Conservation (phyloP, 1,140 invertebrate genomes). For the Drosophila nigrodunni region DNA sequence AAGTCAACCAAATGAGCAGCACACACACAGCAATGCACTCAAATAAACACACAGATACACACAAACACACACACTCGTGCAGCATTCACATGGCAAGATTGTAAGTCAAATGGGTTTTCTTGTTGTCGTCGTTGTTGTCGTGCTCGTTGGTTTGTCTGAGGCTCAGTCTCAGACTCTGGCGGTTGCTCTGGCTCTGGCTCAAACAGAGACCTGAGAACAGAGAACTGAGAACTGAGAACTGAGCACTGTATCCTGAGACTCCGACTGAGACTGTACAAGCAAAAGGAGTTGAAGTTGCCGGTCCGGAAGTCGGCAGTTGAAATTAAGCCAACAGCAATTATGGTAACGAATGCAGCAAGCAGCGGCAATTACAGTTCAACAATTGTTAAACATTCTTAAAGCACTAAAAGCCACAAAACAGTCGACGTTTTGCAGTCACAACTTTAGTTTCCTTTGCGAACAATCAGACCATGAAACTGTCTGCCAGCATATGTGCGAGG, state of each 20-base stretch:
- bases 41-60: conserved; percentile 18
- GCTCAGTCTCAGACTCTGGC: conserved; percentile 10
- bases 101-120: conserved; percentile 73
- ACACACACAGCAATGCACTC: conserved; percentile 12
- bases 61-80: conserved; percentile 22
- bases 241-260: not conserved
- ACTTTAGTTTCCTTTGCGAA: conserved; percentile 7
- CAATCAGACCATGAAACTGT: not conserved
- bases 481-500: not conserved
- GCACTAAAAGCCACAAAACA: conserved; percentile 46
- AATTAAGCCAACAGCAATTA: conserved; percentile 82
- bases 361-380: conserved; percentile 66
- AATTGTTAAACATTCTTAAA: conserved; percentile 63
- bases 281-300: conserved; percentile 65
- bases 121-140: conserved; percentile 64
- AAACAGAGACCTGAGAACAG: no score
- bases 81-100: conserved; percentile 56
- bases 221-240: no score
- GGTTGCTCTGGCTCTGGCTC: conserved; percentile 15
- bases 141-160: conserved; percentile 28
- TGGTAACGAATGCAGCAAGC: conserved; percentile 77
- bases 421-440: conserved; percentile 5
- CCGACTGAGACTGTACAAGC: conserved; percentile 2
- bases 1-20: conserved; percentile 56
- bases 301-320: conserved; percentile 76